Evolutionary conservation across 35 echinoderm and acorn worm species (phyloP).

Genomic region (Lytechinus pictus): DNA sequence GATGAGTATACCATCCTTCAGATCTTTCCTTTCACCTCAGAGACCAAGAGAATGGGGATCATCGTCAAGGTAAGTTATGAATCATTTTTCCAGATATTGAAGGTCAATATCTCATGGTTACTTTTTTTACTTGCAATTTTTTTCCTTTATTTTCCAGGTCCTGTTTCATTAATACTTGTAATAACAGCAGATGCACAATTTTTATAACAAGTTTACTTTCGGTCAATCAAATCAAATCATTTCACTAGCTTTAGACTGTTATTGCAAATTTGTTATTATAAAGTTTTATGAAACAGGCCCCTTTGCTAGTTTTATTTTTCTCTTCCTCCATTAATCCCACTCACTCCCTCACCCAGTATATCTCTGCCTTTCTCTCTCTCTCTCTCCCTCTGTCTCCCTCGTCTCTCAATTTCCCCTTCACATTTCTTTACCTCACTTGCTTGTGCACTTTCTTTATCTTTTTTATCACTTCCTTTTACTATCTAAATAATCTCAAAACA

Average conservation of each 20-base stretch:
- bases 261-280: too few relatives aligned
- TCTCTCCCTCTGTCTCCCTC: neutral
- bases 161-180: too few relatives aligned
- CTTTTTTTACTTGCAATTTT: too few relatives aligned
- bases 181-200: too few relatives aligned
- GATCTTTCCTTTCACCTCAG: constrained; percentile 97
- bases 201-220: too few relatives aligned
- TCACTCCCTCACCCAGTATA: neutral
- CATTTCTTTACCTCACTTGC: neutral
- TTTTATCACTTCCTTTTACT: neutral
- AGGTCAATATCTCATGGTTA: too few relatives aligned
- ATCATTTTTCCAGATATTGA: too few relatives aligned
- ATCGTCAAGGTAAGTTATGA: constrained; percentile 81
- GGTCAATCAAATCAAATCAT: too few relatives aligned
- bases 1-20: constrained; percentile 84
- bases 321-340: neutral
- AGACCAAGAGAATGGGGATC: constrained; percentile 97
- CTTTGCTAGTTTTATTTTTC: neutral
- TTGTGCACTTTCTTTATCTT: neutral
- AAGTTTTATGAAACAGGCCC: too few relatives aligned
- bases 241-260: too few relatives aligned
- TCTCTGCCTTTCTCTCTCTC: neutral
- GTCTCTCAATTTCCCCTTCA: neutral
- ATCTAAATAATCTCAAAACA: neutral
- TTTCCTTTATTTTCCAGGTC: too few relatives aligned